Evolutionary conservation across 2,888 invertebrate species (phyloP), one percentile per base, ranked within the genome.

Genomic region (Aethes cnicana): DNA sequence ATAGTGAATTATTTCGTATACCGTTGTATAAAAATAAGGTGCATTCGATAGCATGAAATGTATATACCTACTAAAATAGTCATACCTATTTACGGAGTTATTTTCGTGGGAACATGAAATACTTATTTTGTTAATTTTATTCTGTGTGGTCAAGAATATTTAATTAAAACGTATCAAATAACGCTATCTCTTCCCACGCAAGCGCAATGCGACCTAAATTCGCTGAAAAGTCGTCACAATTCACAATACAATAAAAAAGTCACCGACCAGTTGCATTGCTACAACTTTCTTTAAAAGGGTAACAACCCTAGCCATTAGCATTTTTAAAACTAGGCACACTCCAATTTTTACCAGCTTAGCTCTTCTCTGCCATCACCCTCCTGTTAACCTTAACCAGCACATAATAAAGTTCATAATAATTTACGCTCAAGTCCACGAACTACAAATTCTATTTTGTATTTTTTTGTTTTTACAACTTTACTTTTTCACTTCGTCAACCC

Each of bases 281-380:
- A 39, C 48, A 25, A n/a, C 65, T 69, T 67, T 44, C 35, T 53
- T 26, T 46, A 54, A 66, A 72, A 74, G 62, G 72, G 53, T 57
- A 58, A 49, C 61, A 63, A 71, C 77, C 71, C 64, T 64, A 63
- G 60, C 62, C 60, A 78, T 80, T 77, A 73, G 66, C 74, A 77
- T 78, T 78, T 72, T 63, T 70, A n/a, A 74, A 77, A 68, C 68
- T 69, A 64, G 78, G 81, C 69, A 69, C 62, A 66, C 64, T 66
- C 65, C 30, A 36, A 18, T 54, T 43, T 49, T 25, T 12, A 46
- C 55, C 20, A 46, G 2, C 2, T 8, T 20, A 39, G 8, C 7
- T 12, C 20, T 14, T 3, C n/a, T 5, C 1, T 3, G n/a, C 9
- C 11, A 17, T 4, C 12, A 4, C 30, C 36, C 44, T 26, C 16